Evolutionary conservation across 2,888 invertebrate genomes (phyloP).

Genomic region (Malthinus flaveolus): DNA sequence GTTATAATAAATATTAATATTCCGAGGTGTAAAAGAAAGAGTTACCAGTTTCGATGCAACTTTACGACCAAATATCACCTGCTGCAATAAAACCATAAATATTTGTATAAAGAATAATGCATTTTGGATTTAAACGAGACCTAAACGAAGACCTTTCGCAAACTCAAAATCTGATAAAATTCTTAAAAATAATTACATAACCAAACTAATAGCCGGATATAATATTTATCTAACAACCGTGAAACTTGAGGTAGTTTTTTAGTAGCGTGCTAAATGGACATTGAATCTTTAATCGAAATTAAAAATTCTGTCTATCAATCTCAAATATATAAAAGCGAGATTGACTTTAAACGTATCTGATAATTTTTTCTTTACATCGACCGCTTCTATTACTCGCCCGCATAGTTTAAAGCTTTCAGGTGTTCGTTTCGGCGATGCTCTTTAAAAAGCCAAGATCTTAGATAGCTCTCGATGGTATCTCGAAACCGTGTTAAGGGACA

Average conservation of each 20-base stretch:
- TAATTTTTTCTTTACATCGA: conserved; percentile 47
- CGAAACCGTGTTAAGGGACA: conserved; percentile 51
- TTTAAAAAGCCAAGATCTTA: conserved; percentile 41
- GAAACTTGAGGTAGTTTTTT: conserved; percentile 32
- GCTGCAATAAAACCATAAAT: conserved; percentile 56
- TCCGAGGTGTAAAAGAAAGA: conserved; percentile 48
- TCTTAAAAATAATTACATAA: background rate
- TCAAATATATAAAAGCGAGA: conserved; percentile 46
- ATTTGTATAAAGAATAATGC: conserved; percentile 53
- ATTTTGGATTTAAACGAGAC: conserved; percentile 41
- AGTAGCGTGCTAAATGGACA: conserved; percentile 50
- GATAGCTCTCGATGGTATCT: conserved; percentile 39
- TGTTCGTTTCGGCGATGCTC: conserved; percentile 37
- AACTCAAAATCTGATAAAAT: conserved; percentile 6
- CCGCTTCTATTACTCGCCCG: conserved; percentile 39
- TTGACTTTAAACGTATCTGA: conserved; percentile 54
- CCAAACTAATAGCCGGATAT: conserved; percentile 3
- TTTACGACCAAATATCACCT: conserved; percentile 48
- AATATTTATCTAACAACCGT: conserved; percentile 6
- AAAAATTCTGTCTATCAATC: conserved; percentile 52
- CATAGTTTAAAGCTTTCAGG: conserved; percentile 35
- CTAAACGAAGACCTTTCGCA: background rate
- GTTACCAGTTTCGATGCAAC: conserved; percentile 41
- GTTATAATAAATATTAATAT: conserved; percentile 57
- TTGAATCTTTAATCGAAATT: conserved; percentile 46